Evolutionary conservation across 2,797 vertebrate genomes (phyloP).

Genomic region (Darevskia nairensis): DNA sequence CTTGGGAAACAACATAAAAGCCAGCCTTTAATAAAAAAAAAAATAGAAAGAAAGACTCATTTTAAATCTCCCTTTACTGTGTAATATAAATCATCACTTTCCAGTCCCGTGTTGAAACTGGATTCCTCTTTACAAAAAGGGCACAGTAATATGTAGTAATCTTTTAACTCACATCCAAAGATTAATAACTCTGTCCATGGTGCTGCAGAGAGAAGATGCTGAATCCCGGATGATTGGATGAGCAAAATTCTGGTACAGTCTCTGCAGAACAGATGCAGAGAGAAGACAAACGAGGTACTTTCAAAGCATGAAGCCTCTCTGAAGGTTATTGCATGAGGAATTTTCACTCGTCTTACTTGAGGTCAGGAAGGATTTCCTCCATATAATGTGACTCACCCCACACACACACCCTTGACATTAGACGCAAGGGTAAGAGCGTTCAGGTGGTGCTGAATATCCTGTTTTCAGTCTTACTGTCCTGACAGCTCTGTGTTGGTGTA

Average conservation of each 20-base stretch:
- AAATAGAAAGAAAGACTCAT: not conserved
- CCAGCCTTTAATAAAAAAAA: no score
- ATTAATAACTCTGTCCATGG: constrained; percentile 17
- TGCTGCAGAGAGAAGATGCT: not conserved
- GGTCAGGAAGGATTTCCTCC: not conserved
- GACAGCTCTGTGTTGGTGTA: not conserved
- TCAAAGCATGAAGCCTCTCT: not conserved
- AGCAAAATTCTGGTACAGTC: not conserved
- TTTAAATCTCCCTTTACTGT: not conserved
- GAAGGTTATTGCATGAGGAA: not conserved
- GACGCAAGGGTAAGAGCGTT: not conserved
- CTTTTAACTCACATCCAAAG: not conserved
- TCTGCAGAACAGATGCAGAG: not conserved
- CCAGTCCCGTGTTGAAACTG: not conserved
- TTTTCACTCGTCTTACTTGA: not conserved
- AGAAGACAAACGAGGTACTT: not conserved
- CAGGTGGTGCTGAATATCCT: no score
- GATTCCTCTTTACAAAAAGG: constrained; percentile 13
- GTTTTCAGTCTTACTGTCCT: not conserved
- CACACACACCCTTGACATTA: not conserved
- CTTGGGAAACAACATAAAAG: not conserved
- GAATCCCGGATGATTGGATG: not conserved
- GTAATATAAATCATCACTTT: constrained; percentile 28
- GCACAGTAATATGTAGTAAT: not conserved
- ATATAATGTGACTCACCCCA: not conserved